Conservation (phyloP, 1,140 invertebrate species). For the Delia radicum region DNA sequence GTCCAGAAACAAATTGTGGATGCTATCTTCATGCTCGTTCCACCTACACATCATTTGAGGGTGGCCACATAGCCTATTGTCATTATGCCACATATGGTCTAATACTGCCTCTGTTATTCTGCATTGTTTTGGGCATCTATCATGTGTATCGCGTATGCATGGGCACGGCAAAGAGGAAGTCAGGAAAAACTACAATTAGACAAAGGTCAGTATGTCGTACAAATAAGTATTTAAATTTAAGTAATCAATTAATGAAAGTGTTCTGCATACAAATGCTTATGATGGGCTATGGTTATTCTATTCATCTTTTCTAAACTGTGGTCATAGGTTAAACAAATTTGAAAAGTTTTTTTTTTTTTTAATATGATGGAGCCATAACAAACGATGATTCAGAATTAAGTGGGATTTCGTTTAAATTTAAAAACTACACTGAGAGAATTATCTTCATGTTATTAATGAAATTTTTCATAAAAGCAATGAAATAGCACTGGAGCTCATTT, state of each 20-base stretch:
- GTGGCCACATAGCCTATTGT: slow-evolving; percentile 66
- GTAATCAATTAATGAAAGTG: neutral
- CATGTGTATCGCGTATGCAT: slow-evolving; percentile 70
- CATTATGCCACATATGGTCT: slow-evolving; percentile 64
- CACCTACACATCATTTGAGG: slow-evolving; percentile 64
- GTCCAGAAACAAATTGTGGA: slow-evolving; percentile 65
- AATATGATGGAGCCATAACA: too few relatives aligned
- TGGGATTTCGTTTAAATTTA: too few relatives aligned
- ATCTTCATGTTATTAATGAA: too few relatives aligned
- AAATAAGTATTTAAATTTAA: neutral
- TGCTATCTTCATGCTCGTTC: slow-evolving; percentile 67
- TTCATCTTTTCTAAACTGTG: slow-evolving; percentile 12
- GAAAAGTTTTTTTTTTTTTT: too few relatives aligned
- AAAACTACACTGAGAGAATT: too few relatives aligned
- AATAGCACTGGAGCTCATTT: too few relatives aligned
- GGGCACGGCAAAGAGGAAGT: slow-evolving; percentile 58
- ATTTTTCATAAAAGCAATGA: too few relatives aligned
- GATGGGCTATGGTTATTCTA: neutral
- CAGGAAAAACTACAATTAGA: slow-evolving; percentile 58
- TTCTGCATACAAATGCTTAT: neutral
- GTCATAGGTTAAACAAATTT: slow-evolving; percentile 23
- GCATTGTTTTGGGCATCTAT: slow-evolving; percentile 62
- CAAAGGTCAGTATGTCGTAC: slow-evolving; percentile 59
- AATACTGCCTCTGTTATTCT: slow-evolving; percentile 60
- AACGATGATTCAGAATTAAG: neutral